phyloP scores from a whole-genome alignment of 2,888 invertebrate species.

The Bursaphelenchus okinawaensis region DNA sequence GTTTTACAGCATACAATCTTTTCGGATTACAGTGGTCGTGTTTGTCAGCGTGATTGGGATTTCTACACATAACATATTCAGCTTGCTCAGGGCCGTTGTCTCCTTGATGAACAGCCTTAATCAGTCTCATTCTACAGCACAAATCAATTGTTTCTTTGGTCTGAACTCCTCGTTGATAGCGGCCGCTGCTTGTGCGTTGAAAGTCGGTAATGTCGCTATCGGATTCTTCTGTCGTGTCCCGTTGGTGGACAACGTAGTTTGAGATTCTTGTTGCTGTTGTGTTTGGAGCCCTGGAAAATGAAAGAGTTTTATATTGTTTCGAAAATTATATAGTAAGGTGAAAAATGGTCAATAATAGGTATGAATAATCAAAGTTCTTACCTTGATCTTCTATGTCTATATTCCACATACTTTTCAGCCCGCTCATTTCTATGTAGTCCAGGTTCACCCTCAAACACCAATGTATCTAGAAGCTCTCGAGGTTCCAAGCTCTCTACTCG shows the following conservation, averaged over 20 bases:
- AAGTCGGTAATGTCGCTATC: conserved; percentile 14
- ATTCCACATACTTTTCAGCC: neutral
- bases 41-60: conserved; percentile 6
- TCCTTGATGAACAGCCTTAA: neutral
- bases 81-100: conserved; percentile 1
- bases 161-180: conserved; percentile 2
- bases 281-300: neutral
- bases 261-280: neutral
- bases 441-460: neutral
- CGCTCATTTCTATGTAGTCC: neutral
- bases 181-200: conserved; percentile 17
- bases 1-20: conserved; percentile 15
- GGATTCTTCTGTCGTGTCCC: neutral
- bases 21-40: conserved; percentile 10
- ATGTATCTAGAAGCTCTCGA: neutral
- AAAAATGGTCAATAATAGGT: no score
- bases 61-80: conserved; percentile 14
- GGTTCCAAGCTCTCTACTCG: neutral
- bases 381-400: neutral
- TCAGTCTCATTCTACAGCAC: conserved; percentile 18
- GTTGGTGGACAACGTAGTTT: neutral
- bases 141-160: conserved; percentile 16
- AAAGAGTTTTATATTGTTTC: neutral
- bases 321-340: no score
- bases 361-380: no score